Percentiles rank a stretch among this genome's conserved stretches.
phyloP scores from a whole-genome alignment of 1,140 invertebrate species.

The Cherax destructor region DNA sequence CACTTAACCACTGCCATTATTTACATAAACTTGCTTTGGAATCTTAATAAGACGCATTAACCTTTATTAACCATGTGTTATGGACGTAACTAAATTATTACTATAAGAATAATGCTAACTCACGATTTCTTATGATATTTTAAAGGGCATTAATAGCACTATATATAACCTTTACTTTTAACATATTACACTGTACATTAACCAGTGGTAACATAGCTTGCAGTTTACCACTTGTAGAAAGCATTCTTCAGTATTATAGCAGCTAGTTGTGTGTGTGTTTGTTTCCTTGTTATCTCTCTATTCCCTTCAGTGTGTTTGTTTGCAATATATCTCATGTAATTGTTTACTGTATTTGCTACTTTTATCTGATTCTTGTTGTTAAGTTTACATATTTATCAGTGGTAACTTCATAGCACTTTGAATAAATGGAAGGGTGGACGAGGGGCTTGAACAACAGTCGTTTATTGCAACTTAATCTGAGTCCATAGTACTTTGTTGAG shows the following conservation, averaged over 20 bases:
- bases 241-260: not conserved
- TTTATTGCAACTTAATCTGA: no score
- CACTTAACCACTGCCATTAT: not conserved
- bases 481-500: no score
- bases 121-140: not conserved
- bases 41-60: not conserved
- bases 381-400: no score
- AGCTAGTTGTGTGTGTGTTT: not conserved
- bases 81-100: not conserved
- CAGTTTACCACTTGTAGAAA: not conserved
- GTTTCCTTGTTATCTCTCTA: not conserved
- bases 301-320: not conserved
- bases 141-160: not conserved
- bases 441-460: no score
- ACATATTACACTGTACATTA: conserved; percentile 8
- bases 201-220: not conserved
- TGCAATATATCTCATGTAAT: not conserved
- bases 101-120: not conserved
- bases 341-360: not conserved
- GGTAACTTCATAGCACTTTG: no score
- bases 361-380: no score
- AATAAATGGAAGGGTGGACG: no score
- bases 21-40: not conserved
- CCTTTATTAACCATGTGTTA: conserved; percentile 2
- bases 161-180: not conserved